Conservation (phyloP, 2,797 vertebrate species). For the Brachymystax lenok region DNA sequence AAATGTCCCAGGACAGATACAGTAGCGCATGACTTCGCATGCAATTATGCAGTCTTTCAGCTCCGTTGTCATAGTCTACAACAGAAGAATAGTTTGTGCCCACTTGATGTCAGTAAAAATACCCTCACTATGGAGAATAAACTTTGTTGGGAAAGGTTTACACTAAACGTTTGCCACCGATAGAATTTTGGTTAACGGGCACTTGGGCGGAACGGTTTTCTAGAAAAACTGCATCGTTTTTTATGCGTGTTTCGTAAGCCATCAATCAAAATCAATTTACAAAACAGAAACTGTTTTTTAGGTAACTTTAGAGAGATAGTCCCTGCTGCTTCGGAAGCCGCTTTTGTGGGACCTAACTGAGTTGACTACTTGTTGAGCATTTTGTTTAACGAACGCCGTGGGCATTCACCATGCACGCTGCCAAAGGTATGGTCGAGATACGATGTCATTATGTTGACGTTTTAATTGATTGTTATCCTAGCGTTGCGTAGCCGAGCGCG, state of each 20-base stretch:
- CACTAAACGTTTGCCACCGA: neutral
- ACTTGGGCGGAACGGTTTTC: neutral
- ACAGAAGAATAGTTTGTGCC: neutral
- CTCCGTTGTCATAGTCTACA: too few relatives aligned
- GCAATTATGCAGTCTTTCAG: too few relatives aligned
- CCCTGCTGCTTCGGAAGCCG: neutral
- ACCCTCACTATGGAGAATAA: neutral
- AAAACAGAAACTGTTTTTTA: neutral
- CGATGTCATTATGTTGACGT: too few relatives aligned
- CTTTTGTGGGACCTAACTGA: neutral
- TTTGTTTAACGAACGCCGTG: neutral
- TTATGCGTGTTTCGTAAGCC: neutral
- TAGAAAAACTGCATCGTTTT: neutral
- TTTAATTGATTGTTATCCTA: too few relatives aligned
- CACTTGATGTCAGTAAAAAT: neutral
- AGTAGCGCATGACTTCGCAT: too few relatives aligned
- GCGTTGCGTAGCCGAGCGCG: too few relatives aligned
- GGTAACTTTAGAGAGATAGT: neutral
- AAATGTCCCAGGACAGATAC: too few relatives aligned
- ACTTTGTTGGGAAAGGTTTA: neutral
- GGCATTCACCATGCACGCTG: constrained; percentile 44
- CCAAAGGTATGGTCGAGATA: constrained; percentile 55
- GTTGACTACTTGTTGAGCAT: neutral
- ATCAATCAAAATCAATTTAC: neutral
- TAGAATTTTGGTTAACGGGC: neutral